Conservation (phyloP, 2,888 invertebrate species). For the Pammene aurita region DNA sequence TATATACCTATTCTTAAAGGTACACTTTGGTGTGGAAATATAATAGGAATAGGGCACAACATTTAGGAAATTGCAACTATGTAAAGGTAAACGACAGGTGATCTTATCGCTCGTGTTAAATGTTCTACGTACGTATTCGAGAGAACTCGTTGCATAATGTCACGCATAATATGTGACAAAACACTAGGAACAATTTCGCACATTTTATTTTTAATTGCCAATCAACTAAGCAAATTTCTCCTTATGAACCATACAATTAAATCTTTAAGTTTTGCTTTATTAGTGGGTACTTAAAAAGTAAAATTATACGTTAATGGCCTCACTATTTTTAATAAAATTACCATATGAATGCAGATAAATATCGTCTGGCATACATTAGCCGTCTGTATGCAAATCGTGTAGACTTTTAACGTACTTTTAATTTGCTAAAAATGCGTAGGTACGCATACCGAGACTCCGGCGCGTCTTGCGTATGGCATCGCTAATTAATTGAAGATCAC, state of each 20-base stretch:
- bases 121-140: not conserved
- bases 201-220: constrained; percentile 6
- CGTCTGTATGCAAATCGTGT: constrained; percentile 43
- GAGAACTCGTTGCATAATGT: not conserved
- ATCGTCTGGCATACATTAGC: constrained; percentile 48
- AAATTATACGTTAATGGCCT: constrained; percentile 30
- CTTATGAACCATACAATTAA: not conserved
- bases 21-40: not conserved
- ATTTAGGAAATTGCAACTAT: not conserved
- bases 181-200: not conserved
- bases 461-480: constrained; percentile 46
- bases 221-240: not conserved
- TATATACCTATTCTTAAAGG: not conserved
- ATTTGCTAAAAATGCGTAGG: constrained; percentile 50
- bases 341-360: constrained; percentile 46
- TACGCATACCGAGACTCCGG: constrained; percentile 44
- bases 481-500: constrained; percentile 40
- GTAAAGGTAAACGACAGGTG: not conserved
- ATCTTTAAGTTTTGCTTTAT: not conserved
- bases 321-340: constrained; percentile 34
- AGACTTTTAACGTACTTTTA: constrained; percentile 53
- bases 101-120: constrained; percentile 15
- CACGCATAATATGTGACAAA: not conserved
- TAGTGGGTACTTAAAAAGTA: constrained; percentile 6
- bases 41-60: constrained; percentile 10